Conservation (phyloP, 1,140 invertebrate genomes). For the Chironomus striatipennis region DNA sequence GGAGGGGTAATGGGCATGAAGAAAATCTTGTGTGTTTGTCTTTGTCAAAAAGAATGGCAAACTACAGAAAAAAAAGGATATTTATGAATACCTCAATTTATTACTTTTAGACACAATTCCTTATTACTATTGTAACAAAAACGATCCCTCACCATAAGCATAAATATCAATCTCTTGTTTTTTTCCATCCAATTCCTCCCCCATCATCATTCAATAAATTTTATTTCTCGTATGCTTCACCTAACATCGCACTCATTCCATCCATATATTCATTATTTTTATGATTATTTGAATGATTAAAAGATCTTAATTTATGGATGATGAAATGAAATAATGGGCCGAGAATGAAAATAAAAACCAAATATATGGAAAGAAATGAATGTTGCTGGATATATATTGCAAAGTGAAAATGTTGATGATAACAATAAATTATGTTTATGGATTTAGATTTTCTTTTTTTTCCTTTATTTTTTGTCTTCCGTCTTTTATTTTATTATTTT, state of each 20-base stretch:
- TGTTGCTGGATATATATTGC: no score
- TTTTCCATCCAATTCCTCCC: neutral
- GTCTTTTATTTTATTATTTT: no score
- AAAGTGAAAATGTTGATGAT: conserved; percentile 14
- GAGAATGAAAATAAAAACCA: neutral
- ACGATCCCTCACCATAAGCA: conserved; percentile 9
- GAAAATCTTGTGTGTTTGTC: neutral
- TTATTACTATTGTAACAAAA: no score
- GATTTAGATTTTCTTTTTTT: neutral
- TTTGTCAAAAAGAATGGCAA: neutral
- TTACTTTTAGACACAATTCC: neutral
- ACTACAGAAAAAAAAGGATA: conserved; percentile 6
- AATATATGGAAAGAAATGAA: no score
- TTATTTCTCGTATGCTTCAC: neutral
- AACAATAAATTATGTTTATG: conserved; percentile 20
- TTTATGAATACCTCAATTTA: conserved; percentile 9
- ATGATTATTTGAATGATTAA: conserved; percentile 24
- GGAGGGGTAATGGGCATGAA: neutral
- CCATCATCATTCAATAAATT: no score
- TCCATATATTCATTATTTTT: conserved; percentile 17
- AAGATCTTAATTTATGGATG: conserved; percentile 23
- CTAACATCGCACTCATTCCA: neutral
- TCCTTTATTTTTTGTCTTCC: no score
- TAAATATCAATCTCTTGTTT: conserved; percentile 5
- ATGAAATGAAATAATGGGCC: neutral